Conservation (phyloP, 2,797 vertebrate species). For the Dromococcyx pavoninus region DNA sequence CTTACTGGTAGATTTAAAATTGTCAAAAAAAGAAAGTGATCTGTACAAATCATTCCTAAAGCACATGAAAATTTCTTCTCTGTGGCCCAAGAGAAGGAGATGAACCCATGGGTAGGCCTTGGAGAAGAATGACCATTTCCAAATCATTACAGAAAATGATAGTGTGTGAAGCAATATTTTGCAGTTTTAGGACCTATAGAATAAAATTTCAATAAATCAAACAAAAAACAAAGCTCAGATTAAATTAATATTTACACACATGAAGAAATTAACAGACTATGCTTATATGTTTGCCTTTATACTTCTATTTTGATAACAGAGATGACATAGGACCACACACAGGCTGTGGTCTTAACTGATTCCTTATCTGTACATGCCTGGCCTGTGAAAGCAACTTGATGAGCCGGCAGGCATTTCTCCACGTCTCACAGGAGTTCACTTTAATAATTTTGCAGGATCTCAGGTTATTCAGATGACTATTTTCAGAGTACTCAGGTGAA, state of each 20-base stretch:
- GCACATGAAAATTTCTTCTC: not conserved
- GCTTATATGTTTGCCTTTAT: not conserved
- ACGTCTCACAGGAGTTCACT: not conserved
- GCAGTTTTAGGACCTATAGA: not conserved
- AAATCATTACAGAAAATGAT: not conserved
- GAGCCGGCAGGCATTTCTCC: not conserved
- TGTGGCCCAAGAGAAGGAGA: not conserved
- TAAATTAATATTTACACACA: not conserved
- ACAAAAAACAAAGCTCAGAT: not conserved
- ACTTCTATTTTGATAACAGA: not conserved
- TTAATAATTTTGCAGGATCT: not conserved
- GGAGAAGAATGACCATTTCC: not conserved
- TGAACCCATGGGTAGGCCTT: not conserved
- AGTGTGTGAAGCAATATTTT: not conserved
- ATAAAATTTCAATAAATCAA: not conserved
- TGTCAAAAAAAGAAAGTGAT: not conserved
- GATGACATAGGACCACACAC: accelerated
- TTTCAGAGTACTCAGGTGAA: not conserved
- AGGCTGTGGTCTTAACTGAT: not conserved
- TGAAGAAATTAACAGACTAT: not conserved
- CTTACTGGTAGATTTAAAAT: not conserved
- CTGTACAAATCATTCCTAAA: not conserved
- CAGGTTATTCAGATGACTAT: not conserved
- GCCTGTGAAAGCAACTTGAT: not conserved
- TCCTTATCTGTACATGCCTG: too few relatives aligned